Evolutionary conservation across 2,113 vertebrate species (phyloP), one percentile per base, ranked within the genome.

Genomic region (Tretioscincus oriximinensis): DNA sequence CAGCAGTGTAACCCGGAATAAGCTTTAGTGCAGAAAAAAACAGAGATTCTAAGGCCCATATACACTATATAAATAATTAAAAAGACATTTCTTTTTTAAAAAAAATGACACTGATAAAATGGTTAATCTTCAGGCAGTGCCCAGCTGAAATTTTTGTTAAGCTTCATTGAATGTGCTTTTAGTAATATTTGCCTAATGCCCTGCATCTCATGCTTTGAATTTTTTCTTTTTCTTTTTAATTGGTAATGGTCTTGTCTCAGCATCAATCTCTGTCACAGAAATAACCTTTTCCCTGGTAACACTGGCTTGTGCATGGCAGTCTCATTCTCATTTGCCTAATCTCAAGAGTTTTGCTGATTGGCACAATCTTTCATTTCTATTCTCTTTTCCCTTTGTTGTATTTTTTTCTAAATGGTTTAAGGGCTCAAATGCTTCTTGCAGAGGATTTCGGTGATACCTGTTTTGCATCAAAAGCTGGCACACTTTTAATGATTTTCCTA

Each of bases 381-480:
- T 80, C 10, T 72, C 28, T 66, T 12, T n/a, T 28, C 79, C 3
- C 4, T 18, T 47, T 9, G 5, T 28, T 8, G 0, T 86, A 81
- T 77, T 76, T 58, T 87, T 84, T 72, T 41, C 78, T 26, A 84
- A 63, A 82, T 81, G n/a, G 28, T 72, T 85, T 76, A 75, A 29
- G 51, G 81, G 65, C 71, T 88, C 89, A 45, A 54, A 73, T 85
- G 28, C 64, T 64, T 90, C 12, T 6, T 73, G 28, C 71, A 84
- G 78, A 80, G 71, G 60, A 79, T 84, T 89, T 71, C n/a, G 22
- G 29, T 61, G 69, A 84, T 81, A 29, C 31, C 82, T 88, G 76
- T 67, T 85, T 79, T 90, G 63, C 60, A 84, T 54, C 60, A 16
- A 41, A 81, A 81, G 49, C 80, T 83, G 76, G 81, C 81, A 72